Percentiles rank a stretch among this genome's conserved stretches.
phyloP scores from a whole-genome alignment of 2,888 invertebrate genomes.

The Dicranocentrus wangi region DNA sequence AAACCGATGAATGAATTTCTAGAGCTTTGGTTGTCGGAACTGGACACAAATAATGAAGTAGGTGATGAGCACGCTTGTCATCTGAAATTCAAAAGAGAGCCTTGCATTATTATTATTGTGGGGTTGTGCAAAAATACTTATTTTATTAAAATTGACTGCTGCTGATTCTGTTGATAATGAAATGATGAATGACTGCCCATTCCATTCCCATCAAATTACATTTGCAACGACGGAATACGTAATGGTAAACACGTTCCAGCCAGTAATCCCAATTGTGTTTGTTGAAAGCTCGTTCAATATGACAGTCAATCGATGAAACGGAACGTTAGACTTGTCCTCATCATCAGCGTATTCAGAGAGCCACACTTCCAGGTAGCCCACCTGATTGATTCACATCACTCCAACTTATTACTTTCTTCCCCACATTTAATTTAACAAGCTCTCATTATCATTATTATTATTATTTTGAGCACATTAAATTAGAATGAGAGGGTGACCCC shows the following conservation, averaged over 20 bases:
- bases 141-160: too few species aligned
- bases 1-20: too few species aligned
- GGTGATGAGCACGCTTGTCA: conserved; percentile 53
- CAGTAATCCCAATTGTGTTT: conserved; percentile 37
- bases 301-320: conserved; percentile 49
- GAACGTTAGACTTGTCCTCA: conserved; percentile 46
- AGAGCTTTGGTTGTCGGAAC: conserved; percentile 31
- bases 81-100: conserved; percentile 30
- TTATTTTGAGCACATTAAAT: neutral
- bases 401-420: neutral
- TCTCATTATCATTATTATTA: neutral
- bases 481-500: too few species aligned
- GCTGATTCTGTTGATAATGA: too few species aligned
- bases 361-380: conserved; percentile 45
- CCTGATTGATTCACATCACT: neutral
- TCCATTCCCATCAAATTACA: conserved; percentile 28
- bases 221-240: conserved; percentile 53
- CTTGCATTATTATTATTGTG: too few species aligned
- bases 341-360: conserved; percentile 55
- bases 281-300: conserved; percentile 53
- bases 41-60: conserved; percentile 58
- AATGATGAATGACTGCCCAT: neutral
- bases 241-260: conserved; percentile 53
- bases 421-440: too few species aligned
- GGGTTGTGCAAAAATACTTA: too few species aligned